phyloP scores from a whole-genome alignment of 2,888 invertebrate species.

The Ommatoiulus sabulosus region DNA sequence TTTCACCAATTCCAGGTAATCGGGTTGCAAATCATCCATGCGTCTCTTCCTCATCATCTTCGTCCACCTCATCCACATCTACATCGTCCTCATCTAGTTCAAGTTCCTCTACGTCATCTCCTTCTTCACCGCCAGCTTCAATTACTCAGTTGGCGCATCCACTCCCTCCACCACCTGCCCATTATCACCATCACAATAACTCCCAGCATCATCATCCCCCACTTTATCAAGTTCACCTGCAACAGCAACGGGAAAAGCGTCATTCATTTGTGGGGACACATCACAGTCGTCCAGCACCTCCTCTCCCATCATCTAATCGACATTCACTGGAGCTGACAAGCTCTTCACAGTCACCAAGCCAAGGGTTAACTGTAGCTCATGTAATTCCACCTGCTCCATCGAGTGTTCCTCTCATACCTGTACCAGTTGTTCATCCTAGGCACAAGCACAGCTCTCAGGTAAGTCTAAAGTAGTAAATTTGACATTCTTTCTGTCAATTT shows the following conservation, averaged over 20 bases:
- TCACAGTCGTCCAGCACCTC: constrained; percentile 56
- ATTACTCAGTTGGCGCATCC: neutral
- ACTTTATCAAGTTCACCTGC: constrained; percentile 54
- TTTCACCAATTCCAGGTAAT: neutral
- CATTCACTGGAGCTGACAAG: constrained; percentile 59
- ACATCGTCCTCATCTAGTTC: constrained; percentile 76
- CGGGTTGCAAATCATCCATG: constrained; percentile 45
- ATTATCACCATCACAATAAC: constrained; percentile 52
- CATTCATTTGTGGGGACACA: constrained; percentile 64
- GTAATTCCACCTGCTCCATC: neutral
- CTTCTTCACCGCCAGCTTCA: constrained; percentile 80
- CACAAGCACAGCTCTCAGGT: constrained; percentile 50
- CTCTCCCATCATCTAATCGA: constrained; percentile 65
- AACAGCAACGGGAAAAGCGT: constrained; percentile 70
- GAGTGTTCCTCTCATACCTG: constrained; percentile 46
- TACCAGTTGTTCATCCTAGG: constrained; percentile 38
- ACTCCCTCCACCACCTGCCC: constrained; percentile 69
- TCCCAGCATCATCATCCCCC: constrained; percentile 69
- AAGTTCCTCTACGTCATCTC: constrained; percentile 77
- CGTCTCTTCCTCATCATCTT: constrained; percentile 74
- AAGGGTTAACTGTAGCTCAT: neutral
- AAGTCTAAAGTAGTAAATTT: neutral
- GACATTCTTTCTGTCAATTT: neutral
- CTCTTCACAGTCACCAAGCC: neutral
- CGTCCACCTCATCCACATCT: constrained; percentile 66